Evolutionary conservation across 2,888 invertebrate genomes (phyloP), one percentile per base, ranked within the genome.

Genomic region (Boloria selene): DNA sequence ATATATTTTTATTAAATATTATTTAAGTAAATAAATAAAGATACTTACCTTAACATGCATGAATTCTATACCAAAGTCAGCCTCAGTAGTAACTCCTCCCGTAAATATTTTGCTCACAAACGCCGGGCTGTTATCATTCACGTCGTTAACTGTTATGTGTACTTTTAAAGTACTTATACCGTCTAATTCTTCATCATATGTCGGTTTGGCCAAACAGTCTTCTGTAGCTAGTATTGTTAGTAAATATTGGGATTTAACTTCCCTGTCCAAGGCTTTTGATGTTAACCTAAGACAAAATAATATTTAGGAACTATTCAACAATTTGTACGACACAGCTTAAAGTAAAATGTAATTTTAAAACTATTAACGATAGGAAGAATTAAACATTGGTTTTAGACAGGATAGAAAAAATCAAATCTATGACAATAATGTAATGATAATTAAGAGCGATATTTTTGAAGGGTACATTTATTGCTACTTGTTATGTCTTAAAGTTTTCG

Each of bases 81-180:
- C 97, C 71, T 96, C 97, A 0, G 98, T 98, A 14, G 98, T 98
- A 1, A 99, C 96, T 1, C 98, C 98, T 0, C 98, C 98, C 0
- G 98, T 98, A 80, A 98, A 98, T 69, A 97, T 94, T 72, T 94
- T 94, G 68, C 95, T 95, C 3, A 94, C 88, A 80, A 98, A 98
- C 77, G 93, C 93, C 0, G 99, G 98, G 0, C 97, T 93, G 84
- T 98, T 98, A 79, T 99, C 99, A 79, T 99, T 98, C 2, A 97
- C 94, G 78, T 99, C 99, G 52, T 93, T 86, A 0, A 99, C 96
- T 64, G 93, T 93, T 0, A 98, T 90, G 13, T 94, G 83, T 0
- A 97, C 94, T 77, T 94, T 94, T 0, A 97, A 87, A 2, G 96
- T 87, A 14, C 96, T 96, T 73, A 96, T 95, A 65, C 95, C 96